These are phyloP conservation scores for Oscheius sp. DNA, from an alignment of 2,888 invertebrate genomes.

Conservation along the genomic window DNA sequence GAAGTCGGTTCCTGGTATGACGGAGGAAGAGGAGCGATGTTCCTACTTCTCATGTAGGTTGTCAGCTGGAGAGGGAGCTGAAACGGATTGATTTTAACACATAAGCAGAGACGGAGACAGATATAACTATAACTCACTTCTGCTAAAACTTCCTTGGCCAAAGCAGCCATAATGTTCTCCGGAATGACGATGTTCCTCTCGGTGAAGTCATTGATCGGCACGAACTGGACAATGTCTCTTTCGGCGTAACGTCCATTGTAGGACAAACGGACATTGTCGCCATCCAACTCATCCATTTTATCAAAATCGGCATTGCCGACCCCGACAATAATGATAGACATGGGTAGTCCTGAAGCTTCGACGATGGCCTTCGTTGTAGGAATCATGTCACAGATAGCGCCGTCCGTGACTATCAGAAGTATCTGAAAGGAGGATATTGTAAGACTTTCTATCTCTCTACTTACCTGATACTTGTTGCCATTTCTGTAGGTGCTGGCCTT, in stretches of 20 bases:
- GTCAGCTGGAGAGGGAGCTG: conserved; percentile 65
- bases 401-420: conserved; percentile 79
- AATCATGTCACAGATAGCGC: conserved; percentile 79
- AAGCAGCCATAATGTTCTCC: conserved; percentile 72
- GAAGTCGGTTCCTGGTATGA: not conserved
- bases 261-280: conserved; percentile 76
- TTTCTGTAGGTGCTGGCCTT: conserved; percentile 40
- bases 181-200: conserved; percentile 55
- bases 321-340: conserved; percentile 80
- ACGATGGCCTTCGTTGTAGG: conserved; percentile 76
- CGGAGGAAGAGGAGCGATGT: conserved; percentile 41
- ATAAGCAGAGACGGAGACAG: not conserved
- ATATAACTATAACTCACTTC: conserved; percentile 11
- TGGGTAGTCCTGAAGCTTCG: conserved; percentile 78
- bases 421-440: conserved; percentile 76
- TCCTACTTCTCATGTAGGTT: conserved; percentile 52
- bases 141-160: conserved; percentile 77
- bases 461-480: conserved; percentile 12
- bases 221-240: conserved; percentile 79
- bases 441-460: not conserved
- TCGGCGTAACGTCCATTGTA: conserved; percentile 76
- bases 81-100: not conserved
- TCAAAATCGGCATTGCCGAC: conserved; percentile 79
- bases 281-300: conserved; percentile 80
- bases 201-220: conserved; percentile 73